Base-by-base conservation (phyloP, 2,113 vertebrate genomes). In the Rousettus leschenaultii region DNA sequence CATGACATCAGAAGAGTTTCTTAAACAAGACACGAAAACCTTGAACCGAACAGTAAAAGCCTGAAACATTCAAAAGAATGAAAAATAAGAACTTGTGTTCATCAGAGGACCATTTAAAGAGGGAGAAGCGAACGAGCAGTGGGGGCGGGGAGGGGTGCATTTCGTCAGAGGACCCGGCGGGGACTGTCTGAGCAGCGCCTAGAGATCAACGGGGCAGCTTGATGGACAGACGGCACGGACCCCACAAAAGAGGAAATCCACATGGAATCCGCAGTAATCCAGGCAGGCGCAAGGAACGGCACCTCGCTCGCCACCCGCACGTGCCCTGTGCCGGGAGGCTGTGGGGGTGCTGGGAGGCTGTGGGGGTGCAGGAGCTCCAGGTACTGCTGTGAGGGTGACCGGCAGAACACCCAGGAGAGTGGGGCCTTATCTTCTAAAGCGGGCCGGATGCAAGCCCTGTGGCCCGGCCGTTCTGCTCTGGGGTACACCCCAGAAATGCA, bases 111-210 rank as follows among this genome's bases (percentile, higher is more conserved):
- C 53, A 0, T 38, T 12, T 16, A 14, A 26, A 33, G 26, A 51
- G 80, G 1, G 35, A 30, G 70, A 66, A 35, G 33, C n/a, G 0
- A 33, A 40, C 5, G 0, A 5, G 3, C 26, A 5, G 24, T 15
- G 5, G 87, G 55, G 63, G n/a, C n/a, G n/a, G n/a, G n/a, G n/a
- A n/a, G n/a, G n/a, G 91, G 61, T 10, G 24, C 21, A 2, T 33
- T 12, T 35, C 45, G 24, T 18, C 5, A 6, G 0, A 0, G 63
- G 1, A 28, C 45, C 24, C 0, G 59, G 33, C 45, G 1, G 43
- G 40, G 35, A 22, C 35, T n/a, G 0, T 5, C 26, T 0, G 6
- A 22, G 9, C 61, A 66, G 16, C 71, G 14, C 85, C 38, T 5
- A 2, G 21, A 33, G 65, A 13, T 33, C 89, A 5, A 1, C 1